Conservation (phyloP, 1,140 invertebrate genomes). For the Acromyrmex charruanus region DNA sequence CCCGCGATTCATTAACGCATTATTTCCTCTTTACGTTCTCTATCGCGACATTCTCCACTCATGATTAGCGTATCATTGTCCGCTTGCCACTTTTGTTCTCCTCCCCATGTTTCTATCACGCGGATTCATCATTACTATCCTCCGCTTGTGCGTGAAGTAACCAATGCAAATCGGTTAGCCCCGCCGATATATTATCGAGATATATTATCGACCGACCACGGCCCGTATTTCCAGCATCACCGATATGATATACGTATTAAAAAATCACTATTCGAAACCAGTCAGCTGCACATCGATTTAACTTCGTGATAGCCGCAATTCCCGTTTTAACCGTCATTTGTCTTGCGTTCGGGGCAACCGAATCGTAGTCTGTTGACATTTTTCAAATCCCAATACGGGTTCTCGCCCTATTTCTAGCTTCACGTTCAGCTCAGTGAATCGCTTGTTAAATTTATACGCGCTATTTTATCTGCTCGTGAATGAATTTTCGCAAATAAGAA, state of each 20-base stretch:
- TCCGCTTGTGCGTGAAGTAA: not conserved
- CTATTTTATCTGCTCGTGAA: slow-evolving; percentile 39
- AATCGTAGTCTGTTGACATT: slow-evolving; percentile 33
- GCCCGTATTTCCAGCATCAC: slow-evolving; percentile 41
- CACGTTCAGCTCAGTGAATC: slow-evolving; percentile 31
- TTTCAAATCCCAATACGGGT: not conserved
- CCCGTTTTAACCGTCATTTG: slow-evolving; percentile 27
- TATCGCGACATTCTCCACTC: not conserved
- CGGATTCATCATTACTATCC: slow-evolving; percentile 25
- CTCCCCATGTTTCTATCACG: not conserved
- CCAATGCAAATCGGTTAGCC: slow-evolving; percentile 9
- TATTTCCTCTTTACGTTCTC: not conserved
- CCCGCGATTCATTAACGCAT: not conserved
- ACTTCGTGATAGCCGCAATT: slow-evolving; percentile 39
- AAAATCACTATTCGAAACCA: slow-evolving; percentile 36
- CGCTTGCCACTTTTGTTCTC: slow-evolving; percentile 2
- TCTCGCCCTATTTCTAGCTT: not conserved
- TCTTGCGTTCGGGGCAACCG: not conserved
- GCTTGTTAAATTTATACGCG: slow-evolving; percentile 50
- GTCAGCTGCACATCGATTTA: slow-evolving; percentile 44
- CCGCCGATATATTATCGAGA: slow-evolving; percentile 23
- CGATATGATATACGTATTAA: slow-evolving; percentile 40
- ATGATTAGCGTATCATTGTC: slow-evolving; percentile 46
- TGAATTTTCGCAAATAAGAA: not conserved
- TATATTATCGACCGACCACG: not conserved